Evolutionary conservation across 2,888 invertebrate genomes (phyloP).

Genomic region (Branchellion lobata): DNA sequence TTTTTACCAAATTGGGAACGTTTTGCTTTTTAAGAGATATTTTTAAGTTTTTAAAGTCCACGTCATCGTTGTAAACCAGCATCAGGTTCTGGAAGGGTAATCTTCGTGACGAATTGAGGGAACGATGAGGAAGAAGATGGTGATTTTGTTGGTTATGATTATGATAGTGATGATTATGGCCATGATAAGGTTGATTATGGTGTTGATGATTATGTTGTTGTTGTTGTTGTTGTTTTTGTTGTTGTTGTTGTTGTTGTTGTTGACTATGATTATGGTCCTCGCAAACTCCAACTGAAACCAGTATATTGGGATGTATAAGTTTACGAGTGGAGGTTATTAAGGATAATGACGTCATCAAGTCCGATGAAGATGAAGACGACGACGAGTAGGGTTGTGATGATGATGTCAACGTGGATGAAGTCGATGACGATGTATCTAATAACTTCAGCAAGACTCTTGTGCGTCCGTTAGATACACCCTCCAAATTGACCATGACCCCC

Average conservation of each 20-base stretch:
- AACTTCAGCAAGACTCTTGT: neutral
- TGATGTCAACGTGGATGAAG: neutral
- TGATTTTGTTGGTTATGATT: neutral
- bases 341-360: slow-evolving; percentile 3
- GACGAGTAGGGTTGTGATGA: neutral
- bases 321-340: neutral
- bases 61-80: slow-evolving; percentile 1
- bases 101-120: neutral
- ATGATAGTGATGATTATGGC: neutral
- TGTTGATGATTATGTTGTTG: no score
- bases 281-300: neutral
- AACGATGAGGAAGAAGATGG: neutral
- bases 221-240: no score
- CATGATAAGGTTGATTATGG: no score
- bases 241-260: no score
- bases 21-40: neutral
- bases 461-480: neutral
- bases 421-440: neutral
- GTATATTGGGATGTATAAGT: neutral
- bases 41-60: slow-evolving; percentile 1
- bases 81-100: neutral
- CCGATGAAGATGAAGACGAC: neutral
- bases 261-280: neutral
- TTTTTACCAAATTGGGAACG: neutral
- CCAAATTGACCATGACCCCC: neutral